Evolutionary conservation across 2,113 vertebrate species (phyloP), one percentile per base, ranked within the genome.

Genomic region (Corythornis madagascariensis): DNA sequence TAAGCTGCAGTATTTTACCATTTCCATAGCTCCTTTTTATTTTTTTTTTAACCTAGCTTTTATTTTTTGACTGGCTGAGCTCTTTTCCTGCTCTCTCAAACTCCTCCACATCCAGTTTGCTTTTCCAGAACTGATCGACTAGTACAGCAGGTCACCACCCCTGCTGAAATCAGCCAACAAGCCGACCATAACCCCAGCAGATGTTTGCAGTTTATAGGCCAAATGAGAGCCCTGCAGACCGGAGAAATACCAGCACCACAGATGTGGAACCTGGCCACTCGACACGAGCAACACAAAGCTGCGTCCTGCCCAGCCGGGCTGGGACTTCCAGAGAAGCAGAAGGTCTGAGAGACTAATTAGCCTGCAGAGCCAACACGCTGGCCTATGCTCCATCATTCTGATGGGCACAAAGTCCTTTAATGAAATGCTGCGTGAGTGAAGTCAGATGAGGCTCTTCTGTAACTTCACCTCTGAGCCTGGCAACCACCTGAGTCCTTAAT

Each of bases 261-360:
- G 97, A 97, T 95, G 95, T 92, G 96, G 96, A 97, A 90, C 81
- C 75, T 78, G 95, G 97, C 97, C 96, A 89, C 96, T 95, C 55
- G 25, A 96, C 55, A 19, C 13, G 19, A 96, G 96, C 91, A 84
- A 38, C 94, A 83, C 89, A 94, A 94, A 94, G 84, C 42, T 38
- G 60, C 1, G 0, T 82, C 86, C 91, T 48, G 42, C 94, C 97
- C 97, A 95, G 97, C 96, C 65, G 89, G 67, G 85, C 94, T 72
- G 59, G 93, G 96, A 91, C 91, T 97, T 97, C 74, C 97, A 97
- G 95, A 67, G 89, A 96, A 97, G 96, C 97, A 97, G 97, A 97
- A 97, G 97, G 97, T 97, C 93, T 94, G 96, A 96, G 89, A 72
- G 94, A 94, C 94, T 97, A 97, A 98, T 96, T 95, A 97, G 96